Evolutionary conservation across 1,140 invertebrate genomes (phyloP).

Genomic region (Hetaerina americana): DNA sequence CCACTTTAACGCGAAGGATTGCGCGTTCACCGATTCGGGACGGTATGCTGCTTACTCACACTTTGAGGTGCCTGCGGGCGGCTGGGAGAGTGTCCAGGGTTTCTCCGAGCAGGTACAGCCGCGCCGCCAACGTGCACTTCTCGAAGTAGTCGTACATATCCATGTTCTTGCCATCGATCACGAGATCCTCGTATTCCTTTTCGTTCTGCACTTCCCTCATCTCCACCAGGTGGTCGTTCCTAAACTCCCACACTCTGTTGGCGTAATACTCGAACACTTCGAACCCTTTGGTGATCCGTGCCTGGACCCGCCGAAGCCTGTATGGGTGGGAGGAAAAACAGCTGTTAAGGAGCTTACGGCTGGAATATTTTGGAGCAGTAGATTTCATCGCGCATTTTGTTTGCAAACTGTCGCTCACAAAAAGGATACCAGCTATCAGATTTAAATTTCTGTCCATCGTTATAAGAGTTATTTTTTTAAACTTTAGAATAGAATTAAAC

Average conservation of each 20-base stretch:
- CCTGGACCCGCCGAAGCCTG: constrained; percentile 59
- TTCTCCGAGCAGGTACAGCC: constrained; percentile 69
- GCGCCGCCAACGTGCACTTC: constrained; percentile 52
- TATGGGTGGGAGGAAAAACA: constrained; percentile 13
- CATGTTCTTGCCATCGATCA: constrained; percentile 54
- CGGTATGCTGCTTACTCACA: too few species aligned
- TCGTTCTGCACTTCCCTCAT: constrained; percentile 43
- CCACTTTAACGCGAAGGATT: too few species aligned
- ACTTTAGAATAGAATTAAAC: too few species aligned
- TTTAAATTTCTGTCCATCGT: too few species aligned
- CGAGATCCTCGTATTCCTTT: constrained; percentile 44
- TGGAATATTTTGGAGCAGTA: too few species aligned
- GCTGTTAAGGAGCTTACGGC: too few species aligned
- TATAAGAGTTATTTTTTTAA: too few species aligned
- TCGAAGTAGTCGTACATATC: constrained; percentile 60
- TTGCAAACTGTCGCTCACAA: background rate
- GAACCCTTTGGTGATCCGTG: constrained; percentile 63
- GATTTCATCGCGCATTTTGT: constrained; percentile 3
- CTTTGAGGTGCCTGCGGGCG: constrained; percentile 44
- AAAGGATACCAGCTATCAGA: too few species aligned
- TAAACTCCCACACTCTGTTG: constrained; percentile 74
- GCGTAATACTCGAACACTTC: constrained; percentile 77
- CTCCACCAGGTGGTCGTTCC: constrained; percentile 42
- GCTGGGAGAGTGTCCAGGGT: constrained; percentile 68
- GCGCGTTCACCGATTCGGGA: too few species aligned